Evolutionary conservation across 2,113 vertebrate species (phyloP).

Genomic region (Struthio camelus): DNA sequence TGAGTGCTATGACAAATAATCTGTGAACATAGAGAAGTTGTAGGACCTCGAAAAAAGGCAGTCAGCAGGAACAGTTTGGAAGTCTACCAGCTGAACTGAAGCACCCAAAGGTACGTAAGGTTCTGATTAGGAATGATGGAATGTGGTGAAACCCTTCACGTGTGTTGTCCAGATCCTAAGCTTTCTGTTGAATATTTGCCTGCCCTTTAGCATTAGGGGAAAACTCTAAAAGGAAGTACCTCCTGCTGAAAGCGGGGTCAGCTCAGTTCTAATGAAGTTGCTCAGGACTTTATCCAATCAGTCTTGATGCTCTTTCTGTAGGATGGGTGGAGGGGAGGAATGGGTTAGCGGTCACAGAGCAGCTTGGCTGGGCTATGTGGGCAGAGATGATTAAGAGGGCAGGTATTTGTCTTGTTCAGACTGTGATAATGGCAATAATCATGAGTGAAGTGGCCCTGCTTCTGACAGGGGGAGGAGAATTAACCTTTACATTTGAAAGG

Average conservation of each 20-base stretch:
- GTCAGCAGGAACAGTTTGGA: not conserved
- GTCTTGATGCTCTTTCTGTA: not conserved
- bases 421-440: not conserved
- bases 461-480: not conserved
- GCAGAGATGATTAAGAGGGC: not conserved
- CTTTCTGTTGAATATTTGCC: not conserved
- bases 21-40: not conserved
- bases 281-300: not conserved
- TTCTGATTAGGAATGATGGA: not conserved
- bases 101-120: not conserved
- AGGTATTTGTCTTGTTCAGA: not conserved
- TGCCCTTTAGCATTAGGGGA: not conserved
- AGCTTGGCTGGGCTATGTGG: not conserved
- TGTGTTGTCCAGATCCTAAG: not conserved
- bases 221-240: not conserved
- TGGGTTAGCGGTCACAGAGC: not conserved
- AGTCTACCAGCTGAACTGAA: not conserved
- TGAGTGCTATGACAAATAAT: not conserved
- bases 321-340: not conserved
- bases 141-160: not conserved
- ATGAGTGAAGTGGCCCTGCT: not conserved
- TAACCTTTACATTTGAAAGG: constrained; percentile 25
- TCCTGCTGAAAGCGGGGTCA: not conserved
- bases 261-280: not conserved
- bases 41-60: not conserved